Conservation (phyloP, 2,888 invertebrate species). For the Ethmia dodecea region DNA sequence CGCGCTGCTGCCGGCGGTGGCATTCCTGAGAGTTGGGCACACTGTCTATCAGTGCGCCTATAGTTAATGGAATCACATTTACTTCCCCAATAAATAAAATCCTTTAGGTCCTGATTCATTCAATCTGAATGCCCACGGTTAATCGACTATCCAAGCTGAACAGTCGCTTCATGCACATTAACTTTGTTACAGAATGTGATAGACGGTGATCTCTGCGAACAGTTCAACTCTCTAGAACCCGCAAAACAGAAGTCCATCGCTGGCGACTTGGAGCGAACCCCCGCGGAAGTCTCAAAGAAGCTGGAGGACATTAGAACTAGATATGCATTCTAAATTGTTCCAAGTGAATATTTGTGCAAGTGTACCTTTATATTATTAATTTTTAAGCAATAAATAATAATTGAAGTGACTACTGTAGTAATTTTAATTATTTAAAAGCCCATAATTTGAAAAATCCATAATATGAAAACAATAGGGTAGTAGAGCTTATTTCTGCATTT, state of each 20-base stretch:
- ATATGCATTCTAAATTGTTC: slow-evolving; percentile 92
- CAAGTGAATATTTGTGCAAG: slow-evolving; percentile 6
- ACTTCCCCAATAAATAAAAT: no score
- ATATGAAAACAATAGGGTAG: no score
- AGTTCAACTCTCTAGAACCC: slow-evolving; percentile 97
- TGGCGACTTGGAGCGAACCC: slow-evolving; percentile 94
- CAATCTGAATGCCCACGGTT: no score
- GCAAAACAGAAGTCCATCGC: slow-evolving; percentile 97
- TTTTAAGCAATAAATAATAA: slow-evolving; percentile 18
- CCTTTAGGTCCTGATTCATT: no score
- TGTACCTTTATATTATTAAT: slow-evolving; percentile 14
- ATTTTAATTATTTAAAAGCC: no score
- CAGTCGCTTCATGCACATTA: no score
- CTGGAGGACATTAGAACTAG: slow-evolving; percentile 98
- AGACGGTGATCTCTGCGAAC: slow-evolving; percentile 99
- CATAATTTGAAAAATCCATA: no score
- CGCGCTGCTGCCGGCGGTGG: slow-evolving; percentile 29
- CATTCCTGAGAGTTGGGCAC: slow-evolving; percentile 68
- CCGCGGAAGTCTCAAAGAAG: slow-evolving; percentile 98
- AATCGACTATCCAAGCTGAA: no score
- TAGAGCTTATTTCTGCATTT: no score
- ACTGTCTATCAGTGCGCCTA: slow-evolving; percentile 32
- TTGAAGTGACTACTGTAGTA: no score
- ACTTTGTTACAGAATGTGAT: slow-evolving; percentile 91
- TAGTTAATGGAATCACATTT: slow-evolving; percentile 67